Evolutionary conservation across 2,888 invertebrate species (phyloP), one percentile per base, ranked within the genome.

Genomic region (Eupelmus urozonus): DNA sequence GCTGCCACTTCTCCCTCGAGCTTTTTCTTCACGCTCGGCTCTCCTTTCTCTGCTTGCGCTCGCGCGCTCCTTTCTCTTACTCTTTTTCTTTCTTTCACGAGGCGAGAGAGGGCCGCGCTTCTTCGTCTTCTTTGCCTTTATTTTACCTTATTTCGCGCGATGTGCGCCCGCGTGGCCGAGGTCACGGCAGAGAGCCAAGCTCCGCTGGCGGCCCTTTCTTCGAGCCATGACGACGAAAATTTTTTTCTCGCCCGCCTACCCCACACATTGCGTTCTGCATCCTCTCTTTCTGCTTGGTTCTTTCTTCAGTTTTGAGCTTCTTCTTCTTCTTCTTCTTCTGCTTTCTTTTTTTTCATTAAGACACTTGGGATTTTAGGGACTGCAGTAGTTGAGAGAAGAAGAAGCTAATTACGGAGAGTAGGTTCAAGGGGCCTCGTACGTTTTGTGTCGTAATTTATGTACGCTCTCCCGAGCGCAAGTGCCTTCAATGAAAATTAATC

Each of bases 41-140:
- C 63, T 71, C 55, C 40, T 77, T 81, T 82, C 77, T 77, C 72
- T 79, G 59, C 78, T 55, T 69, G 45, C 74, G 49, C 27, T 51
- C 75, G 25, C 34, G 49, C 45, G 25, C n/a, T 27, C 25, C 23
- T 23, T 82, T 18, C 27, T 69, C n/a, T 25, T 81, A 53, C n/a
- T 51, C 27, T 40, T 53, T 69, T 55, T 69, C 65, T 34, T 45
- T 60, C 53, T 55, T 57, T 45, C 53, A 55, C 62, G 18, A 57
- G 18, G 45, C 45, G 2, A 20, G 3, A 53, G 40, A 60, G 51
- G 34, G 49, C 66, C 16, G 45, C 40, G 18, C 60, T n/a, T 18
- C 69, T 69, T 69, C 65, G 45, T 40, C 20, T 66, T 60, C 53
- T 67, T 65, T 65, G 69, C 71, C 69, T 81, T 81, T 77, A 76